Evolutionary conservation across 1,140 invertebrate genomes (phyloP).

Genomic region (Temnothorax nylanderi): DNA sequence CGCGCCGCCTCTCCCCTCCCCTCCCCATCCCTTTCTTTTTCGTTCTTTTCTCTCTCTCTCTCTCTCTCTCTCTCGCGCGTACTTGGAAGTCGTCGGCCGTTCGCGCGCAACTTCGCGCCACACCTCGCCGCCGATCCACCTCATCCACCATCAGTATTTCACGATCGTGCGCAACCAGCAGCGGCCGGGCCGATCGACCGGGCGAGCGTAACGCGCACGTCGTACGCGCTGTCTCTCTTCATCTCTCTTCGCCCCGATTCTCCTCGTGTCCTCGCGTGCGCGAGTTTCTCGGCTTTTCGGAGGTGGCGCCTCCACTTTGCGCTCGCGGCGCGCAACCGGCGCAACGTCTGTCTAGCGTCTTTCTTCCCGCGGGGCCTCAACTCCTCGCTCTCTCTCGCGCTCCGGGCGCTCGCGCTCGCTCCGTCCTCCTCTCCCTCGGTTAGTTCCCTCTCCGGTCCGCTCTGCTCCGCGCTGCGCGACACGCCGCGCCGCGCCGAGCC

Average conservation of each 20-base stretch:
- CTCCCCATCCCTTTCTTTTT: neutral
- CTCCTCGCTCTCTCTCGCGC: neutral
- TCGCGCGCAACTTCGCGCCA: conserved; percentile 45
- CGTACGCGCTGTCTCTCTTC: conserved; percentile 7
- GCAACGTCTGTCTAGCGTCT: conserved; percentile 11
- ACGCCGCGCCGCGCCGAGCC: conserved; percentile 8
- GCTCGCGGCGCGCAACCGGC: conserved; percentile 29
- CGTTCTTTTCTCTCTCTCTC: neutral
- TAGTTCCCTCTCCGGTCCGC: neutral
- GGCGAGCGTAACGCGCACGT: conserved; percentile 37
- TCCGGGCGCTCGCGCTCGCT: neutral
- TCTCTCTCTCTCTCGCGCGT: neutral
- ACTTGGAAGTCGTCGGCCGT: conserved; percentile 37
- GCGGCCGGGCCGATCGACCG: conserved; percentile 9
- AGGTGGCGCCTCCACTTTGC: conserved; percentile 69
- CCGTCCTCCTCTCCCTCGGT: neutral
- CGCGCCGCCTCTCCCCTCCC: neutral
- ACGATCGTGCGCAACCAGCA: conserved; percentile 61
- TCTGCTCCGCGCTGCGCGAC: conserved; percentile 4
- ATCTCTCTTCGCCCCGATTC: neutral
- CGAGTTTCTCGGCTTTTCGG: conserved; percentile 67
- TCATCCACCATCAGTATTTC: conserved; percentile 60
- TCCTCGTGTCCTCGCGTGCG: neutral
- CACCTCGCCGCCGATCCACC: conserved; percentile 19
- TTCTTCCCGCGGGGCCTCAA: neutral